Conservation (phyloP, 2,113 vertebrate species). For the Aspidoscelis tigris region DNA sequence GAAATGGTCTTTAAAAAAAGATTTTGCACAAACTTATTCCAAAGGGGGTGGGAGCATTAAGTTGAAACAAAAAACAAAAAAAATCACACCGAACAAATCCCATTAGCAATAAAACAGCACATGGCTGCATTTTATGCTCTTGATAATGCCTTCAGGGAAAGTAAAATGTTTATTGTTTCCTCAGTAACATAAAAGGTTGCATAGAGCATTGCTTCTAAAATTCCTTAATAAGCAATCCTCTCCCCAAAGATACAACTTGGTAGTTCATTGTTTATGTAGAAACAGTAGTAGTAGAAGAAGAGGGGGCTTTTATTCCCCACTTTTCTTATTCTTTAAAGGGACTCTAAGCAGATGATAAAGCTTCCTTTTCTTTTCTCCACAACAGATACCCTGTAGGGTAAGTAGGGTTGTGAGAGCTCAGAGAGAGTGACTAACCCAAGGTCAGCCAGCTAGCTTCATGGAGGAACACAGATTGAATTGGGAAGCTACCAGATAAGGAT, state of each 20-base stretch:
- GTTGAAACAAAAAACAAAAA: slow-evolving; percentile 33
- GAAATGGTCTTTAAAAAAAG: slow-evolving; percentile 29
- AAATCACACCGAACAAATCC: slow-evolving; percentile 25
- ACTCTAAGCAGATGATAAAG: too few relatives aligned
- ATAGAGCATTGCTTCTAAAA: slow-evolving; percentile 27
- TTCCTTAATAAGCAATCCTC: slow-evolving; percentile 20
- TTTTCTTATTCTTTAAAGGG: too few relatives aligned
- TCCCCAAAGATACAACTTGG: background rate
- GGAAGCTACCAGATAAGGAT: too few relatives aligned
- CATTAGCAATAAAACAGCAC: slow-evolving; percentile 48
- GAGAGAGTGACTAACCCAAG: too few relatives aligned
- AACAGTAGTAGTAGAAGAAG: background rate
- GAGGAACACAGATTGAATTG: too few relatives aligned
- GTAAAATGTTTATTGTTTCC: slow-evolving; percentile 62
- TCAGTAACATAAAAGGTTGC: slow-evolving; percentile 22
- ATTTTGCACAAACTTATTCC: background rate
- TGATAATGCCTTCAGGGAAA: slow-evolving; percentile 40
- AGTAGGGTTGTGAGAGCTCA: too few relatives aligned
- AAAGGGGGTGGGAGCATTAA: slow-evolving; percentile 10
- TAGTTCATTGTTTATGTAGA: background rate
- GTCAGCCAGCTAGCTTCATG: too few relatives aligned
- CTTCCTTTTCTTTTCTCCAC: too few relatives aligned
- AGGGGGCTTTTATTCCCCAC: too few relatives aligned
- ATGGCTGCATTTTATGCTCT: slow-evolving; percentile 22
- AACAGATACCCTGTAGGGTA: too few relatives aligned